A percentile compares a stretch with the other conserved stretches of the same genome.
These are phyloP conservation scores for Saccopteryx leptura DNA, from an alignment of 2,113 vertebrate genomes.

Conservation along the genomic window DNA sequence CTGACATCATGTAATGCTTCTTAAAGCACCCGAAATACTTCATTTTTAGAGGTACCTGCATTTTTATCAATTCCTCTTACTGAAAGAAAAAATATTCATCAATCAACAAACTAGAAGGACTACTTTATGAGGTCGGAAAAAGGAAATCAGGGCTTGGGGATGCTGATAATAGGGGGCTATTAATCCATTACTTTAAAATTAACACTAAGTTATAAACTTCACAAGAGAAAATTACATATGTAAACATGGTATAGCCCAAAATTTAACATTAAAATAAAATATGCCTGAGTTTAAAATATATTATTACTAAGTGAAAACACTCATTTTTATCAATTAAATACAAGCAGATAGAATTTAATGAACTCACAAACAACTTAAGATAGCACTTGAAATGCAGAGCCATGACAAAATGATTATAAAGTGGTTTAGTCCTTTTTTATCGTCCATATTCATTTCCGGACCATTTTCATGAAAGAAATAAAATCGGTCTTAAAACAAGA, in stretches of 20 bases:
- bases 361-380: neutral
- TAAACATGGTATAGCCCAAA: constrained; percentile 61
- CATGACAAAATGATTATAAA: constrained; percentile 58
- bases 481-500: constrained; percentile 76
- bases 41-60: neutral
- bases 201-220: neutral
- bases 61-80: neutral
- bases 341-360: neutral
- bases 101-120: constrained; percentile 6
- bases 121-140: neutral
- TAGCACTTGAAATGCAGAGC: neutral
- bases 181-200: constrained; percentile 50
- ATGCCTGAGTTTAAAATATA: constrained; percentile 14
- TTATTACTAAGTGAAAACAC: constrained; percentile 29
- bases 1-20: neutral
- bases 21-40: constrained; percentile 60
- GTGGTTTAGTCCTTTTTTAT: constrained; percentile 63
- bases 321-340: constrained; percentile 38
- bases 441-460: constrained; percentile 72
- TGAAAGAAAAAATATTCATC: neutral
- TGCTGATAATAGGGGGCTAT: neutral
- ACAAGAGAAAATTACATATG: neutral
- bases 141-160: neutral
- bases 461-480: constrained; percentile 75
- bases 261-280: constrained; percentile 47